These are phyloP conservation scores for Cryptotermes secundus DNA, from an alignment of 1,140 invertebrate genomes.

Conservation along the genomic window DNA sequence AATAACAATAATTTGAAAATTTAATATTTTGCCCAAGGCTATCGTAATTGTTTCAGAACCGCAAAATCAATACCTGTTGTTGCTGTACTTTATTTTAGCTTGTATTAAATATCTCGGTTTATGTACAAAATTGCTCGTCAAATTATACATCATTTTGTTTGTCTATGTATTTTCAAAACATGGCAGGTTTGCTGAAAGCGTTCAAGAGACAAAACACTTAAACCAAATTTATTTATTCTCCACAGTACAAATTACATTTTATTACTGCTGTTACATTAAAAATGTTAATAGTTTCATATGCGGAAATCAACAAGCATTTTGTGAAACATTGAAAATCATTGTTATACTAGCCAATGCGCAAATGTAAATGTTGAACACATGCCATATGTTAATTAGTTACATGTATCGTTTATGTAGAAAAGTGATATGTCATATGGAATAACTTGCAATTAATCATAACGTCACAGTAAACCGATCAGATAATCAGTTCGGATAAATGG, in stretches of 20 bases:
- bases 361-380: not conserved
- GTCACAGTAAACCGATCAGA: not conserved
- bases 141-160: not conserved
- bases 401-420: not conserved
- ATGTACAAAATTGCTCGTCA: not conserved
- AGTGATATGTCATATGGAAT: not conserved
- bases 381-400: not conserved
- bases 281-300: not conserved
- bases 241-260: not conserved
- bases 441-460: not conserved
- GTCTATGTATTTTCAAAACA: not conserved
- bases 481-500: not conserved
- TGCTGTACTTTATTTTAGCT: too few species aligned
- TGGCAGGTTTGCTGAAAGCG: not conserved
- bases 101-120: too few species aligned
- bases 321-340: not conserved
- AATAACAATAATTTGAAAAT: too few species aligned
- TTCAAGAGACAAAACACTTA: not conserved
- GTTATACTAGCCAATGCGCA: not conserved
- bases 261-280: not conserved
- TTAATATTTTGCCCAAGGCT: too few species aligned
- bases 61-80: too few species aligned
- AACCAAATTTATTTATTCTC: not conserved
- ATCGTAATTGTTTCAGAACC: too few species aligned
- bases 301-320: not conserved